Evolutionary conservation across 2,888 invertebrate species (phyloP).

Genomic region (Acholoe squamosa): DNA sequence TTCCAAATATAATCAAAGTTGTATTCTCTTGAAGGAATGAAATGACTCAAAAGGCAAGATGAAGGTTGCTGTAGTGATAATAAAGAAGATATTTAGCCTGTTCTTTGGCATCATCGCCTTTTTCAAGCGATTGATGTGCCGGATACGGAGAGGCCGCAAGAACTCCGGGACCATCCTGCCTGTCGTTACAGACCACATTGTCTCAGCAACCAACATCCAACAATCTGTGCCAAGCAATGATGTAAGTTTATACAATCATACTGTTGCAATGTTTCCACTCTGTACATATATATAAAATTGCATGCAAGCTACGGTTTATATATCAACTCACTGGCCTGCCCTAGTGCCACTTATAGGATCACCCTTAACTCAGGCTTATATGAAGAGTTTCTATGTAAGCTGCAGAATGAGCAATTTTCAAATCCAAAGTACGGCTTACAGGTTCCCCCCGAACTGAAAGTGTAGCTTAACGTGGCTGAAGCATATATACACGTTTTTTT

Average conservation of each 20-base stretch:
- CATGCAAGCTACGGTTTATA: no score
- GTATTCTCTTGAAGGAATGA: neutral
- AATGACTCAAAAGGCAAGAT: constrained; percentile 26
- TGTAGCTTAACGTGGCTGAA: no score
- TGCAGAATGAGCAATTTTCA: no score
- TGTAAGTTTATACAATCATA: constrained; percentile 50
- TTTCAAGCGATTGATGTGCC: constrained; percentile 74
- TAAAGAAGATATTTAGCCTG: constrained; percentile 74
- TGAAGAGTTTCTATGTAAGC: no score
- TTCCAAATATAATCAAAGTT: neutral
- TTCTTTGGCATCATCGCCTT: constrained; percentile 75
- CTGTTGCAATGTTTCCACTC: no score
- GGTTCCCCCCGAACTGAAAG: no score
- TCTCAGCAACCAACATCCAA: constrained; percentile 21
- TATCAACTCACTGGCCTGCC: no score
- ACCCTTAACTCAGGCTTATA: no score
- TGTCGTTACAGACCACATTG: constrained; percentile 69
- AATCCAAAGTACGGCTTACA: no score
- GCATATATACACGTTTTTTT: no score
- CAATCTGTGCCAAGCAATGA: constrained; percentile 68
- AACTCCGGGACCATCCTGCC: constrained; percentile 75
- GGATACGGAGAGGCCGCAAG: constrained; percentile 70
- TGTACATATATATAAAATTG: no score
- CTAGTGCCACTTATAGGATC: no score
- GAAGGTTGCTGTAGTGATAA: constrained; percentile 66